These are phyloP conservation scores for Pygoscelis adeliae DNA, from an alignment of 2,113 vertebrate genomes.

Conservation along the genomic window DNA sequence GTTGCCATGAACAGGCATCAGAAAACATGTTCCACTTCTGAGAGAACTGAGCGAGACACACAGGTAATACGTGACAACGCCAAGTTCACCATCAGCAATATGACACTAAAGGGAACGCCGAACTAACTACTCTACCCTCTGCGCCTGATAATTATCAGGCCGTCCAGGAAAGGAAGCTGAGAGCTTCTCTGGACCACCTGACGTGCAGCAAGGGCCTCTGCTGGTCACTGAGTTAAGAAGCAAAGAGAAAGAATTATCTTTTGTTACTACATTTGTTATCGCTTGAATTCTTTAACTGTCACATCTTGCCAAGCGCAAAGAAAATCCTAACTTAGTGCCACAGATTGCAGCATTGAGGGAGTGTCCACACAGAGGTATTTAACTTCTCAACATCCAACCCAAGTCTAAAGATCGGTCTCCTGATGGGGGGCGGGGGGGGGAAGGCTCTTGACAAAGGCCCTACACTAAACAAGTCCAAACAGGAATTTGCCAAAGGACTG, in stretches of 20 bases:
- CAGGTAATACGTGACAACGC: accelerated
- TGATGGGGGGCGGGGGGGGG: accelerated
- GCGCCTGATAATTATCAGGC: accelerated
- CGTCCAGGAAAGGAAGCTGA: not conserved
- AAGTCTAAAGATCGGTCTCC: accelerated
- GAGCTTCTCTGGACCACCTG: not conserved
- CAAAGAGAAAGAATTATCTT: not conserved
- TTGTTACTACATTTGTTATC: not conserved
- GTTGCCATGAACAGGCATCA: not conserved
- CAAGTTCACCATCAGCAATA: not conserved
- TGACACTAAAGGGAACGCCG: accelerated
- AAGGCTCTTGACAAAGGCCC: not conserved
- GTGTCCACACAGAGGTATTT: accelerated
- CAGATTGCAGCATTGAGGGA: not conserved
- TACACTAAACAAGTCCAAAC: not conserved
- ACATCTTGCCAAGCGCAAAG: not conserved
- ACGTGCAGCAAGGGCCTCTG: not conserved
- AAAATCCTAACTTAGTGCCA: not conserved
- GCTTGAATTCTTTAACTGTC: not conserved
- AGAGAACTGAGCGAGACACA: not conserved
- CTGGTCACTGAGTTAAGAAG: not conserved
- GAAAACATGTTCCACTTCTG: not conserved
- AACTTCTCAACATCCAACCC: not conserved
- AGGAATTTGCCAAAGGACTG: not conserved
- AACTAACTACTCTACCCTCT: not conserved